These are phyloP conservation scores for Zoanthus solanderi DNA, from an alignment of 92 coral and sea anemone genomes.

Conservation along the genomic window DNA sequence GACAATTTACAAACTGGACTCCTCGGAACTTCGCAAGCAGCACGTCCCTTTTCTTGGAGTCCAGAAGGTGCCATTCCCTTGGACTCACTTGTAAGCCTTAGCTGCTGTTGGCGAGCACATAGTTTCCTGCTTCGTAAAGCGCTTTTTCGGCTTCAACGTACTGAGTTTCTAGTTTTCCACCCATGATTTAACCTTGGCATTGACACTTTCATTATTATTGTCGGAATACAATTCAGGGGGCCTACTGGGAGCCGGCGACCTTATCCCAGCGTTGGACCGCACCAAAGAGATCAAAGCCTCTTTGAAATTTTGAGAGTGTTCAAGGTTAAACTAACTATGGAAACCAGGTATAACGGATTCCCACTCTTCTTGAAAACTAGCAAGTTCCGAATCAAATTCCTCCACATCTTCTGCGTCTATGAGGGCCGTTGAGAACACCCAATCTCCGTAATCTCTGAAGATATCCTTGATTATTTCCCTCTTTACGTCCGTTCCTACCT, in stretches of 20 bases:
- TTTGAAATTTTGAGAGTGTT: slow-evolving; percentile 30
- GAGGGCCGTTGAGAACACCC: slow-evolving; percentile 24
- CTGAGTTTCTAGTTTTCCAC: slow-evolving; percentile 30
- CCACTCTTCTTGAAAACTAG: slow-evolving; percentile 12
- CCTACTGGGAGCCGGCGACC: neutral
- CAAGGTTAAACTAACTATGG: slow-evolving; percentile 39
- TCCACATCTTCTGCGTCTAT: slow-evolving; percentile 11
- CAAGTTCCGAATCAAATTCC: slow-evolving; percentile 15
- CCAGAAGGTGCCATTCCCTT: slow-evolving; percentile 17
- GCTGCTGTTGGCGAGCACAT: slow-evolving; percentile 25
- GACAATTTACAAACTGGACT: slow-evolving; percentile 27
- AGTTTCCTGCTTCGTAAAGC: slow-evolving; percentile 41
- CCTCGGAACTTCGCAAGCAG: slow-evolving; percentile 36
- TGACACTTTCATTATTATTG: slow-evolving; percentile 44
- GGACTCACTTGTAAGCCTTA: slow-evolving; percentile 1
- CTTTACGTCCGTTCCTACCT: slow-evolving; percentile 6
- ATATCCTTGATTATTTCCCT: slow-evolving; percentile 28
- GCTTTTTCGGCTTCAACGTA: slow-evolving; percentile 44
- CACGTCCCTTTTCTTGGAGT: slow-evolving; percentile 2
- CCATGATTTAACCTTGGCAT: slow-evolving; percentile 40
- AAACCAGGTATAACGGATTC: slow-evolving; percentile 40
- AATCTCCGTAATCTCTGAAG: slow-evolving; percentile 26
- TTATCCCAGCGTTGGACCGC: slow-evolving; percentile 27
- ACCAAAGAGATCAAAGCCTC: slow-evolving; percentile 28
- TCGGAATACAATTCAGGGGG: slow-evolving; percentile 37